phyloP scores from a whole-genome alignment of 53 echinoderm and acorn worm species.

The Patiria pectinifera region DNA sequence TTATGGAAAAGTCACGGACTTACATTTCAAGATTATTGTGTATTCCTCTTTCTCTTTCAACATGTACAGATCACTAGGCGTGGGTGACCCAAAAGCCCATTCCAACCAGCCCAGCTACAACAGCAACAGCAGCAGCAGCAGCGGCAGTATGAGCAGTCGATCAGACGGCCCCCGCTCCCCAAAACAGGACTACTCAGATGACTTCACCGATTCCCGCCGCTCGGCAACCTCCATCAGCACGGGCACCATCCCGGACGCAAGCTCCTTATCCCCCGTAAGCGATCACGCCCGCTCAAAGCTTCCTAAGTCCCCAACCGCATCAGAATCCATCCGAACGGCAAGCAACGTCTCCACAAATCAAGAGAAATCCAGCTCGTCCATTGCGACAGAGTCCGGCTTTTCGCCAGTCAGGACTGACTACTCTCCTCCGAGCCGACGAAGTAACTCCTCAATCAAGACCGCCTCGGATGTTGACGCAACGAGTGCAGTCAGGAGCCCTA shows the following conservation, averaged over 20 bases:
- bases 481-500: constrained; percentile 45
- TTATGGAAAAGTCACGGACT: no score
- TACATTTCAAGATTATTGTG: neutral
- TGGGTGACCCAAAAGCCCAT: constrained; percentile 42
- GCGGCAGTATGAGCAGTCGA: constrained; percentile 49
- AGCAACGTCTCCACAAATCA: constrained; percentile 50
- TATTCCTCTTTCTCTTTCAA: neutral
- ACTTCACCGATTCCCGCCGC: constrained; percentile 76
- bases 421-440: constrained; percentile 35
- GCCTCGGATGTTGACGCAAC: constrained; percentile 70
- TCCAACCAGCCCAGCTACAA: constrained; percentile 21
- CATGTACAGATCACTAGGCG: constrained; percentile 62
- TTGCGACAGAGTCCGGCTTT: constrained; percentile 49
- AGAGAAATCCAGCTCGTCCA: constrained; percentile 26
- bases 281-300: constrained; percentile 23
- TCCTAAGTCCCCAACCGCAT: constrained; percentile 3
- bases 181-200: constrained; percentile 79
- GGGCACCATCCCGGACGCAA: constrained; percentile 30
- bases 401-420: constrained; percentile 33
- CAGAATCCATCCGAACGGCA: constrained; percentile 67
- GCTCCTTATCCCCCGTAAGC: constrained; percentile 19
- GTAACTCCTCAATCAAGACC: constrained; percentile 81
- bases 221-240: constrained; percentile 47
- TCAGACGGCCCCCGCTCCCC: constrained; percentile 32
- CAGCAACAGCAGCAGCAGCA: constrained; percentile 52